Evolutionary conservation across 2,797 vertebrate genomes (phyloP).

Genomic region (Sebastiscus tertius): DNA sequence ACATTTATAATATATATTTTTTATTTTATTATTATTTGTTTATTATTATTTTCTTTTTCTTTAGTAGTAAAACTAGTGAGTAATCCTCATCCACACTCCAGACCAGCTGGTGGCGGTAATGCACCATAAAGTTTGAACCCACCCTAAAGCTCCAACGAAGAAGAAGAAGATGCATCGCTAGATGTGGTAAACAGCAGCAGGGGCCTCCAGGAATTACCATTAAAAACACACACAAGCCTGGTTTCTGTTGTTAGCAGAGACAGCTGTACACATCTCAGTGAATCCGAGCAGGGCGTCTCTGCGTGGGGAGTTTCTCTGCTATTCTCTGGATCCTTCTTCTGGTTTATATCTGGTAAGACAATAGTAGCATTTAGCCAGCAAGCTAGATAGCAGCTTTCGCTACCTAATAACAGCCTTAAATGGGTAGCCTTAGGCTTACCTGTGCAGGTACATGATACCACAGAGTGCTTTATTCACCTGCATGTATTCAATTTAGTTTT

Average conservation of each 20-base stretch:
- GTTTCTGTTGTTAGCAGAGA: neutral
- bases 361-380: conserved; percentile 30
- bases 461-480: neutral
- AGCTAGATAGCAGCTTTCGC: conserved; percentile 11
- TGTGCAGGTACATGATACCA: neutral
- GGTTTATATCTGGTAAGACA: conserved; percentile 42
- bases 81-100: no score
- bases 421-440: neutral
- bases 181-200: conserved; percentile 55
- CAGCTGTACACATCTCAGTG: accelerated
- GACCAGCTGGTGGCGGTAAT: no score
- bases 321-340: neutral
- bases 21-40: no score
- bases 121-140: no score
- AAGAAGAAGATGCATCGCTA: neutral
- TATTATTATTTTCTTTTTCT: no score
- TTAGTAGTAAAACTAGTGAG: no score
- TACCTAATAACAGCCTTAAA: conserved; percentile 14
- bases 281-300: neutral
- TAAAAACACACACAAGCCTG: neutral
- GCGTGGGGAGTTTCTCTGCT: neutral
- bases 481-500: neutral
- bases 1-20: no score
- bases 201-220: conserved; percentile 5
- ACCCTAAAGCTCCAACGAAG: no score